A percentile compares a stretch with the other conserved stretches of the same genome.
Evolutionary conservation across 37 sponge, comb jelly and placozoan species (phyloP).

Genomic region (Mnemiopsis leidyi): DNA sequence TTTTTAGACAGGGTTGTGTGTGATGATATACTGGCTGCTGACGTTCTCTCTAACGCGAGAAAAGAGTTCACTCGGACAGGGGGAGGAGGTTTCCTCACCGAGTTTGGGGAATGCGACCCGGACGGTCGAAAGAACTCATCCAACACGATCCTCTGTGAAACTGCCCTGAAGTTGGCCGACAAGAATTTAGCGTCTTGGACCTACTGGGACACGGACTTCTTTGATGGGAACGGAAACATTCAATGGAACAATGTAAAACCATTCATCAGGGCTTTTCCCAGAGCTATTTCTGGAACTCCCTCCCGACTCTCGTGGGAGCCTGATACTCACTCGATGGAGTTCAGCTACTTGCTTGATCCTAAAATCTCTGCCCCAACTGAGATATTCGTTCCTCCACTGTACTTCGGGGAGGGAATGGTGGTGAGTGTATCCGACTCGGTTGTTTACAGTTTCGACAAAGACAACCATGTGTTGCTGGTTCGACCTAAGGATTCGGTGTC

Average conservation of each 20-base stretch:
- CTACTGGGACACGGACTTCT: conserved; percentile 11
- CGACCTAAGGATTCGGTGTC: background rate
- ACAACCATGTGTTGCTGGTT: background rate
- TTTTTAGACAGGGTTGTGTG: background rate
- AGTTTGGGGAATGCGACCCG: conserved; percentile 30
- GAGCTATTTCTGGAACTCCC: background rate
- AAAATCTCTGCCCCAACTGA: background rate
- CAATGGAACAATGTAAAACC: background rate
- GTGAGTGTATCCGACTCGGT: background rate
- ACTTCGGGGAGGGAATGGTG: background rate
- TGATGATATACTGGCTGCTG: background rate
- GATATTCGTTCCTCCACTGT: background rate
- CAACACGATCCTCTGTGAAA: conserved; percentile 1
- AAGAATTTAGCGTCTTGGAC: background rate
- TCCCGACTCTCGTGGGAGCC: background rate
- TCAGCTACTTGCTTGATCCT: background rate
- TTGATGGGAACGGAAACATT: background rate
- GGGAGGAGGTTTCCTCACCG: conserved; percentile 11
- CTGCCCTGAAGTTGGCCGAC: conserved; percentile 1
- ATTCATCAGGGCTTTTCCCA: background rate
- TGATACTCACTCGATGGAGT: background rate
- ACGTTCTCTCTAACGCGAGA: background rate
- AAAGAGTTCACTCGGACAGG: conserved; percentile 8
- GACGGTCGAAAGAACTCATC: conserved; percentile 12
- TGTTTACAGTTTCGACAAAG: background rate